Evolutionary conservation across 2,888 invertebrate species (phyloP).

Genomic region (Ryuthela nishihirai): DNA sequence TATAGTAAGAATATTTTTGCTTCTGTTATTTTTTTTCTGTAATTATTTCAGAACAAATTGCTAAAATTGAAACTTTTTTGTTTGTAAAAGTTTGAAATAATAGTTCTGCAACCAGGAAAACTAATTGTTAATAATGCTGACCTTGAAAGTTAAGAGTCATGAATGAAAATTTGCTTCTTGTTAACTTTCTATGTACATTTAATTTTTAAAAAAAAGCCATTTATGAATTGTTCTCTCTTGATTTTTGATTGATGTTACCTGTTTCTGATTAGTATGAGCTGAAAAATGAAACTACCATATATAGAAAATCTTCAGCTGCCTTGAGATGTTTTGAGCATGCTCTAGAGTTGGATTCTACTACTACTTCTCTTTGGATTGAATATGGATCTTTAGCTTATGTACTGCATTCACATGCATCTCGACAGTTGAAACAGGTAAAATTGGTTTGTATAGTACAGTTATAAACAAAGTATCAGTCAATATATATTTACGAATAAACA

Average conservation of each 20-base stretch:
- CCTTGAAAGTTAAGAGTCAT: too few relatives aligned
- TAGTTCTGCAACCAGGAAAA: too few relatives aligned
- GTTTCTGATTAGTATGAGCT: slow-evolving; percentile 44
- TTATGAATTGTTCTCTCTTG: too few relatives aligned
- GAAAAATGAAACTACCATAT: slow-evolving; percentile 48
- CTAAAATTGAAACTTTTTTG: neutral
- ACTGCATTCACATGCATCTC: slow-evolving; percentile 83
- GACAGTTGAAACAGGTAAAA: slow-evolving; percentile 76
- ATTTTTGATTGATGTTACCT: neutral
- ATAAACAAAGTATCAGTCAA: too few relatives aligned
- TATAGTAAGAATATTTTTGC: neutral
- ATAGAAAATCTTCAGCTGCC: slow-evolving; percentile 60
- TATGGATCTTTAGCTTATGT: slow-evolving; percentile 86
- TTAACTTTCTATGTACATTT: too few relatives aligned
- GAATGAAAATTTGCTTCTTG: too few relatives aligned
- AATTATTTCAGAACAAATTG: neutral
- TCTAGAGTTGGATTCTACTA: slow-evolving; percentile 64
- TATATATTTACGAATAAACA: too few relatives aligned
- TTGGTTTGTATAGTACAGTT: too few relatives aligned
- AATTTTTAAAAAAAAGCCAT: too few relatives aligned
- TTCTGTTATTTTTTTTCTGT: neutral
- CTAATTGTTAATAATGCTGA: too few relatives aligned
- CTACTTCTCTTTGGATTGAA: slow-evolving; percentile 80
- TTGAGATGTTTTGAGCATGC: slow-evolving; percentile 77
- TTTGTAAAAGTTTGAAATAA: neutral